A percentile compares a stretch with the other conserved stretches of the same genome.
Evolutionary conservation across 2,888 invertebrate genomes (phyloP).

Genomic region (Tolmerus cingulatus): DNA sequence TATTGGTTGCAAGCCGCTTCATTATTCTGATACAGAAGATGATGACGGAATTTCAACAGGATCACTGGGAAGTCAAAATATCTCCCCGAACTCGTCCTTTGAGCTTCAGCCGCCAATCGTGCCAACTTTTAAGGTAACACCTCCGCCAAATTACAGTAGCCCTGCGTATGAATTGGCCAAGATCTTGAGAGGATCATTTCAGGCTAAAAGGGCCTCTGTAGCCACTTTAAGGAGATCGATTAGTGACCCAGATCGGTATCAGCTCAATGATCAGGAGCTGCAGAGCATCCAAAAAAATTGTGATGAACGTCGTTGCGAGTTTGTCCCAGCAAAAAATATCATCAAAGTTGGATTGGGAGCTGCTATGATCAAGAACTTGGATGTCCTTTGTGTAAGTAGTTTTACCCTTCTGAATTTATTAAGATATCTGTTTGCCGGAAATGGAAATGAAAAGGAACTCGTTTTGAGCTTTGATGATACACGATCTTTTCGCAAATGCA

Average conservation of each 20-base stretch:
- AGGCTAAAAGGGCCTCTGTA: constrained; percentile 60
- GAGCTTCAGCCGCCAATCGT: constrained; percentile 60
- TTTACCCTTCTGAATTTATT: neutral
- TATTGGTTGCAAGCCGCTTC: constrained; percentile 48
- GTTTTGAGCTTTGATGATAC: neutral
- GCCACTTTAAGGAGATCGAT: constrained; percentile 59
- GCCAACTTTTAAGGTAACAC: constrained; percentile 61
- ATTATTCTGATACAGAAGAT: constrained; percentile 51
- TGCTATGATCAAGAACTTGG: constrained; percentile 54
- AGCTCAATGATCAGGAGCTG: constrained; percentile 44
- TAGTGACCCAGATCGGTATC: constrained; percentile 59
- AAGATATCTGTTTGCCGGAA: neutral
- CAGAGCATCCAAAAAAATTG: neutral
- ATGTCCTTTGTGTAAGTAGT: constrained; percentile 60
- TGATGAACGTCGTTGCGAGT: neutral
- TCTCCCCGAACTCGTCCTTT: constrained; percentile 59
- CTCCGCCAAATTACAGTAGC: constrained; percentile 52
- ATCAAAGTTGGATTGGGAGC: constrained; percentile 50
- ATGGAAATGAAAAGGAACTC: neutral
- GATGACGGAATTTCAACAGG: constrained; percentile 55
- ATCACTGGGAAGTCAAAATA: constrained; percentile 52
- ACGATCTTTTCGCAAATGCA: neutral
- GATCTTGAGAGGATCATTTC: constrained; percentile 57
- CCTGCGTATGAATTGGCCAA: constrained; percentile 59
- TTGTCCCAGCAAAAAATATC: constrained; percentile 31